phyloP scores from a whole-genome alignment of 2,888 invertebrate genomes.

The Clitarchus hookeri region DNA sequence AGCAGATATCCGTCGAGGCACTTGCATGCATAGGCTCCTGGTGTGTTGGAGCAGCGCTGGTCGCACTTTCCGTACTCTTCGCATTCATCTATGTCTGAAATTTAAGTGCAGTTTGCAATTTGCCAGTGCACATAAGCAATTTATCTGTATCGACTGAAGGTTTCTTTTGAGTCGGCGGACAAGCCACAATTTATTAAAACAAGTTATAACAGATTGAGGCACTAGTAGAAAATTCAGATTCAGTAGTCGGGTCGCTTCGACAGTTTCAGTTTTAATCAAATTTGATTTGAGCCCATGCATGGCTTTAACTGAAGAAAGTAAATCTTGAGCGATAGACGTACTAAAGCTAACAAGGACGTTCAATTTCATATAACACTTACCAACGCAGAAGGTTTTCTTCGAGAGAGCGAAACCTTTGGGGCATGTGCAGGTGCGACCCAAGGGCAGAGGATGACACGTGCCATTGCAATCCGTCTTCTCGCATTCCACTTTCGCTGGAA shows the following conservation, averaged over 20 bases:
- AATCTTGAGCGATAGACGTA: no score
- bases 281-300: no score
- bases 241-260: no score
- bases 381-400: conserved; percentile 34
- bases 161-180: no score
- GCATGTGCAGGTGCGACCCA: conserved; percentile 60
- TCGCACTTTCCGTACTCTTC: conserved; percentile 67
- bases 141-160: no score
- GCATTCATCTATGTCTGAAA: conserved; percentile 68
- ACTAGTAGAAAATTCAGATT: no score
- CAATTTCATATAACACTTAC: conserved; percentile 23
- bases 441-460: conserved; percentile 39
- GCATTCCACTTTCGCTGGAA: conserved; percentile 36
- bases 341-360: no score
- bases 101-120: background rate
- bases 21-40: conserved; percentile 64
- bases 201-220: no score
- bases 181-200: no score
- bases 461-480: conserved; percentile 37
- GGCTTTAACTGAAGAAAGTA: no score
- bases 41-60: conserved; percentile 66
- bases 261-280: no score
- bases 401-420: conserved; percentile 51
- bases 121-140: no score
- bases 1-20: conserved; percentile 66